Evolutionary conservation across 2,888 invertebrate genomes (phyloP), one percentile per base, ranked within the genome.

Genomic region (Neoascia interrupta): DNA sequence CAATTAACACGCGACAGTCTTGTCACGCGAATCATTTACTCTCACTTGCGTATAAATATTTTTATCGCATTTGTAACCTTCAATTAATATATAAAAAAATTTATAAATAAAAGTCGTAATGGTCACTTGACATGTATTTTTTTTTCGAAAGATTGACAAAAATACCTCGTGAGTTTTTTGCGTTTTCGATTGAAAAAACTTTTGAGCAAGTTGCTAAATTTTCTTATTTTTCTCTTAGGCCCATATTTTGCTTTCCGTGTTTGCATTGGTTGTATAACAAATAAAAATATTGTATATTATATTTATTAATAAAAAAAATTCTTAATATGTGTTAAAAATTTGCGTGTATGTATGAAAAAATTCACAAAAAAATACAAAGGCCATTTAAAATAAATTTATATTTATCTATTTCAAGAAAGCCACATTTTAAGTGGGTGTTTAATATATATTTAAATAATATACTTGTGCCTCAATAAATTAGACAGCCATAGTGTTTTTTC

Each of bases 401-500:
- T 51, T 11, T 34, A 41, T 51, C 37, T 51, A 63, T 63, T 63
- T 63, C 11, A 34, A 53, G 63, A 51, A 34, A 16, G 16, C 4
- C 41, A 53, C 39, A 63, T 53, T 63, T n/a, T 23, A 41, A 31
- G 63, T 63, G 63, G 63, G 63, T 37, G 51, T 39, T 2, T 5
- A 6, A 41, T 41, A 63, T 51, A 51, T 63, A 63, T 51, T 63
- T 63, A 34, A 51, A 63, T 63, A 63, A 63, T 43, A 63, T 15
- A 39, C 19, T 31, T 31, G 37, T n/a, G n/a, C n/a, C n/a, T n/a
- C n/a, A n/a, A n/a, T n/a, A 16, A 10, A 6, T 8, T 28, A 16
- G 10, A 28, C 4, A 6, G 13, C 13, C 21, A n/a, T n/a, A n/a
- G n/a, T n/a, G n/a, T n/a, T n/a, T n/a, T n/a, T 49, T 49, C 6